Conservation (phyloP, 2,888 invertebrate species). For the Monopis laevigella region DNA sequence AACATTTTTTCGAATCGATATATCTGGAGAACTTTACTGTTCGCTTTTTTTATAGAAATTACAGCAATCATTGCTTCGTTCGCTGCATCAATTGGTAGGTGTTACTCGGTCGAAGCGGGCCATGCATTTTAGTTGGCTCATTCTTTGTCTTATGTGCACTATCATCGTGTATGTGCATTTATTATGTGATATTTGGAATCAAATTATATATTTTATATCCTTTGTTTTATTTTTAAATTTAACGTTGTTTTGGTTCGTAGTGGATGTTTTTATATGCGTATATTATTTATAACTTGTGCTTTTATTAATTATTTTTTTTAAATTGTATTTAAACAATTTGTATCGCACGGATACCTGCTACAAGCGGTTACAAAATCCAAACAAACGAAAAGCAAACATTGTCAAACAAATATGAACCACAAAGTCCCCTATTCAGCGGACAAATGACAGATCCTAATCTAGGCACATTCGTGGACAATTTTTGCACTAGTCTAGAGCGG, state of each 20-base stretch:
- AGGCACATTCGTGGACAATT: slow-evolving; percentile 57
- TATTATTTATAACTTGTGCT: no score
- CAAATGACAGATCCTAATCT: slow-evolving; percentile 61
- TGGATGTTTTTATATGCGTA: no score
- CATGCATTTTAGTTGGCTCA: slow-evolving; percentile 32
- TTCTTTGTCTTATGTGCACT: slow-evolving; percentile 24
- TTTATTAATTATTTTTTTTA: no score
- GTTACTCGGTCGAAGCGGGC: slow-evolving; percentile 24
- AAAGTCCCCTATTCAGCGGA: slow-evolving; percentile 29
- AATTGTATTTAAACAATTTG: neutral
- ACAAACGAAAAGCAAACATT: neutral
- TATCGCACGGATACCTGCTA: neutral
- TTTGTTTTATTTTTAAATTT: no score
- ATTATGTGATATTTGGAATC: slow-evolving; percentile 6
- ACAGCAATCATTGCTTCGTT: slow-evolving; percentile 53
- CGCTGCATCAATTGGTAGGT: slow-evolving; percentile 55
- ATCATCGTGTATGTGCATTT: slow-evolving; percentile 6
- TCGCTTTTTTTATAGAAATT: slow-evolving; percentile 61
- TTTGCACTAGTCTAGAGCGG: slow-evolving; percentile 60
- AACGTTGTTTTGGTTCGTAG: no score
- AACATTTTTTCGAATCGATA: slow-evolving; percentile 64
- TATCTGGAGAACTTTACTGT: slow-evolving; percentile 63
- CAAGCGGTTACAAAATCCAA: neutral
- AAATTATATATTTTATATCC: slow-evolving; percentile 8
- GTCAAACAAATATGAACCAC: slow-evolving; percentile 25